Percentiles rank a stretch among this genome's conserved stretches.
Evolutionary conservation across 2,113 vertebrate species (phyloP).

Genomic region (Microtus montanus): DNA sequence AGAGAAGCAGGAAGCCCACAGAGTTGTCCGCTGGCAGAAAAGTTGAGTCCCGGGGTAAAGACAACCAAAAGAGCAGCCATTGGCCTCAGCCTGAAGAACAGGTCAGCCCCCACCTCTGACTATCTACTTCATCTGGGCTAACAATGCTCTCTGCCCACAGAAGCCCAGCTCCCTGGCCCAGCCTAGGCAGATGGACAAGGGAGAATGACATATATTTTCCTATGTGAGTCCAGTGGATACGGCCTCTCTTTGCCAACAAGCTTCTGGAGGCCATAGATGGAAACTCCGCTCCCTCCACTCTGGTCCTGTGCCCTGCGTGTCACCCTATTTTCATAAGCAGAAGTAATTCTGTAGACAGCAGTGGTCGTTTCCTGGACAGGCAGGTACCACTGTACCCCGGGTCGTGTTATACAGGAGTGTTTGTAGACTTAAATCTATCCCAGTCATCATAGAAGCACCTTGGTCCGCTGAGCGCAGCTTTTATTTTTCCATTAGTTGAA

Average conservation of each 20-base stretch:
- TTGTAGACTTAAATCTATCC: neutral
- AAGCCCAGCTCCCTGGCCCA: neutral
- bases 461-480: neutral
- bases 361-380: neutral
- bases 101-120: neutral
- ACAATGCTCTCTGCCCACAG: neutral
- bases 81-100: neutral
- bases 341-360: slow-evolving; percentile 11
- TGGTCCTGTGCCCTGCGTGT: neutral
- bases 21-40: neutral
- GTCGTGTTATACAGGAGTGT: neutral
- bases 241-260: neutral
- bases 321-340: neutral
- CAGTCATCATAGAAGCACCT: neutral
- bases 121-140: neutral
- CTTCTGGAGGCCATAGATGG: neutral
- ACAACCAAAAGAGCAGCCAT: neutral
- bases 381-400: neutral
- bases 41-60: neutral
- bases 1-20: slow-evolving; percentile 25
- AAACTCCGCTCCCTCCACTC: neutral
- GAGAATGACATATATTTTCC: neutral
- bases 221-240: neutral
- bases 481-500: neutral
- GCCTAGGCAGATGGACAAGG: neutral